Evolutionary conservation across 92 coral and sea anemone species (phyloP).

Genomic region (Montipora capitata): DNA sequence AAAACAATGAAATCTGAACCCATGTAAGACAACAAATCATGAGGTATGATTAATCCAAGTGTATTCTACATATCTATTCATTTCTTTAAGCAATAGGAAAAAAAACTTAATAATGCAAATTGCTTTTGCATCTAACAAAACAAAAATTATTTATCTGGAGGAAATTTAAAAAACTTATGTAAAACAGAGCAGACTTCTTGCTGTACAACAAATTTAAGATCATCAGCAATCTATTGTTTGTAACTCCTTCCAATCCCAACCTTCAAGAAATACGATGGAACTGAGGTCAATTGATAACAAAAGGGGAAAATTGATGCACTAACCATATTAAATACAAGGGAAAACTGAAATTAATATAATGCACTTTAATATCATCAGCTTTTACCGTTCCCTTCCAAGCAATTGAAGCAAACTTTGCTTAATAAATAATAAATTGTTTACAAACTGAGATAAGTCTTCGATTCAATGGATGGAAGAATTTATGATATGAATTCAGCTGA

Average conservation of each 20-base stretch:
- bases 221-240: neutral
- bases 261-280: too few species aligned
- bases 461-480: neutral
- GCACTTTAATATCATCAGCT: neutral
- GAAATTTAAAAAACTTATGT: neutral
- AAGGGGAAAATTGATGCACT: neutral
- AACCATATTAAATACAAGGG: too few species aligned
- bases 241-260: too few species aligned
- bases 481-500: constrained; percentile 1
- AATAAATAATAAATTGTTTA: constrained; percentile 46
- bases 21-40: too few species aligned
- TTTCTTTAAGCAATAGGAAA: too few species aligned
- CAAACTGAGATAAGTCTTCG: constrained; percentile 1
- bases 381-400: neutral
- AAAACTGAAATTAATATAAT: neutral
- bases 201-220: neutral
- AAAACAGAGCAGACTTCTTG: neutral
- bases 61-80: neutral
- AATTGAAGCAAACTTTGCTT: neutral
- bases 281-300: too few species aligned
- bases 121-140: too few species aligned
- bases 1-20: neutral
- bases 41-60: too few species aligned
- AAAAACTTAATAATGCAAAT: too few species aligned
- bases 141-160: neutral